Evolutionary conservation across 2,888 invertebrate species (phyloP).

Genomic region (Hypercompe scribonia): DNA sequence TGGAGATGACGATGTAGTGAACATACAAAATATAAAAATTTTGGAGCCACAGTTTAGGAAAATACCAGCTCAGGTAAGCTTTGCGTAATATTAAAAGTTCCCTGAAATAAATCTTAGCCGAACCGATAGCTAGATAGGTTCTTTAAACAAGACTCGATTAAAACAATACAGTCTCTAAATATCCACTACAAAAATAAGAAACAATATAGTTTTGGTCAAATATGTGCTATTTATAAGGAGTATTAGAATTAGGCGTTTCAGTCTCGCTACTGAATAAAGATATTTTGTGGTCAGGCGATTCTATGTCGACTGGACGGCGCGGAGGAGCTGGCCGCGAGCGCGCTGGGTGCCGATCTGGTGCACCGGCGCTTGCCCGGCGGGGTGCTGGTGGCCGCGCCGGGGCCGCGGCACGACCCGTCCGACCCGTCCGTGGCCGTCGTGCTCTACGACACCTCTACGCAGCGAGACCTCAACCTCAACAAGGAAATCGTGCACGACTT

Average conservation of each 20-base stretch:
- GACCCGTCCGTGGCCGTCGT: constrained; percentile 85
- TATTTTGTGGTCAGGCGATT: constrained; percentile 83
- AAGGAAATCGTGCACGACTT: constrained; percentile 85
- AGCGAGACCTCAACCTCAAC: constrained; percentile 89
- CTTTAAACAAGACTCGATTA: background rate
- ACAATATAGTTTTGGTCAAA: no score
- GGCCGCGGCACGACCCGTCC: constrained; percentile 75
- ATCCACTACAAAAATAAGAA: no score
- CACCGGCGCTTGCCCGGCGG: constrained; percentile 79
- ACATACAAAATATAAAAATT: constrained; percentile 84
- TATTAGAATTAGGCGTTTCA: background rate
- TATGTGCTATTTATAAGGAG: background rate
- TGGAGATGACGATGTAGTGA: constrained; percentile 89
- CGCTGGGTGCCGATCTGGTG: constrained; percentile 66
- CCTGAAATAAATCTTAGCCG: background rate
- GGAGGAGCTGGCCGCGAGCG: constrained; percentile 86
- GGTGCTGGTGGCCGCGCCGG: constrained; percentile 86
- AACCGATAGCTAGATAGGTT: background rate
- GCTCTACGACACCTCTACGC: constrained; percentile 89
- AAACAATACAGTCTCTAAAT: background rate
- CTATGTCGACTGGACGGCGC: constrained; percentile 90
- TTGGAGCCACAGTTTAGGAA: constrained; percentile 88
- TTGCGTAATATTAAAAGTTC: background rate
- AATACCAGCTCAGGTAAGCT: constrained; percentile 89
- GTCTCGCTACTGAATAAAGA: background rate